Evolutionary conservation across 1,140 invertebrate genomes (phyloP).

Genomic region (Papilio glaucus): DNA sequence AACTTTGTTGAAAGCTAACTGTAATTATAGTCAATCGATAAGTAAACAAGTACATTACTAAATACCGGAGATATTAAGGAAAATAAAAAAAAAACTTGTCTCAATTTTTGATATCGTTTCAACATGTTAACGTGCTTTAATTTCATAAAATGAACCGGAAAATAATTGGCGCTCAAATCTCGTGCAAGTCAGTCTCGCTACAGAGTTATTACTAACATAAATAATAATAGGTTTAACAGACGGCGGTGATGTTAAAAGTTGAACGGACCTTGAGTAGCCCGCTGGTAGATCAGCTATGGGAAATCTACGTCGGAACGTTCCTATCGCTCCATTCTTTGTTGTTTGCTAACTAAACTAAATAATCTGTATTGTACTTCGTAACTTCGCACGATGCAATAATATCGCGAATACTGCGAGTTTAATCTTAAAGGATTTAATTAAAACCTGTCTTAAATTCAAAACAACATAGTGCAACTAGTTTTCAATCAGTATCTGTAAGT

Average conservation of each 20-base stretch:
- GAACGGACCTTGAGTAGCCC: conserved; percentile 53
- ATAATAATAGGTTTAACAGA: conserved; percentile 21
- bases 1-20: too few relatives aligned
- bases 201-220: conserved; percentile 16
- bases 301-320: conserved; percentile 46
- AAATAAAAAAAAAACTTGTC: too few relatives aligned
- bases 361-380: conserved; percentile 12
- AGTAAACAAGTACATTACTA: too few relatives aligned
- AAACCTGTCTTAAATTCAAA: too few relatives aligned
- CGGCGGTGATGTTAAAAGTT: conserved; percentile 45
- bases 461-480: too few relatives aligned
- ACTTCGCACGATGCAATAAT: conserved; percentile 36
- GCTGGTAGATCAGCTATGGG: conserved; percentile 60
- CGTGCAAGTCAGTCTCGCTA: background rate
- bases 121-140: background rate
- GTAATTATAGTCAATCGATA: too few relatives aligned
- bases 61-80: too few relatives aligned
- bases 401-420: too few relatives aligned
- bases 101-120: background rate
- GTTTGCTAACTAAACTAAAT: background rate
- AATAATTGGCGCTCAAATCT: background rate
- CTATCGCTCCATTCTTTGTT: conserved; percentile 44
- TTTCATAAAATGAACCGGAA: background rate
- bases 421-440: too few relatives aligned
- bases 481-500: too few relatives aligned